Evolutionary conservation across 2,888 invertebrate species (phyloP), one percentile per base, ranked within the genome.

Genomic region (Scelioninae gen. 2): DNA sequence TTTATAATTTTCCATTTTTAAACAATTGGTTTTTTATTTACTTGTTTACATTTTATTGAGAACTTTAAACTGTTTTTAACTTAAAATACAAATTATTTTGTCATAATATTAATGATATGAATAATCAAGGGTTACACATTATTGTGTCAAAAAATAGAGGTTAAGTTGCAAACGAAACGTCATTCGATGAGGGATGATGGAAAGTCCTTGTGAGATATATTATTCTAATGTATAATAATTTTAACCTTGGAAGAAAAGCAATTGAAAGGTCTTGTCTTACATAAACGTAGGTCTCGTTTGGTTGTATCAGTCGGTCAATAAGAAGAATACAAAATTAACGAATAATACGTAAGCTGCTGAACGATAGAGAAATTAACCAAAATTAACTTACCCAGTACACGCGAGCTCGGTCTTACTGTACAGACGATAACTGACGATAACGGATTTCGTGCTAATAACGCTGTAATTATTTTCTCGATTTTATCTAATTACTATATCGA

Each of bases 251-350:
- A 5, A 4, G 10, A 10, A 22, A 53, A 46, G 28, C 33, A 22
- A 4, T n/a, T 33, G 2, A 16, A 31, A 43, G 43, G 41, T 11
- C 31, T 18, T 43, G 45, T 58, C 35, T 35, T n/a, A n/a, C n/a
- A n/a, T n/a, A n/a, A n/a, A n/a, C 15, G 58, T 58, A 16, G 10
- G 25, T 7, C 13, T 13, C 10, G 35, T 60, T 37, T 3, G 13
- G 15, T 15, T 37, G 37, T 57, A 65, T 65, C 48, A 48, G 28
- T 46, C 31, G 48, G 67, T 67, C 57, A 58, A 48, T 55, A 25
- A 10, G 39, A 67, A 57, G 67, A 67, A 67, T 67, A 67, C 48
- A 46, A 11, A 58, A 67, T 58, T 22, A 41, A 53, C 43, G 41
- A 61, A 37, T 31, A 41, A 37, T 11, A 45, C 45, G 9, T 43